Base-by-base conservation (phyloP, 1,140 invertebrate species). In the Heliconius melpomene region DNA sequence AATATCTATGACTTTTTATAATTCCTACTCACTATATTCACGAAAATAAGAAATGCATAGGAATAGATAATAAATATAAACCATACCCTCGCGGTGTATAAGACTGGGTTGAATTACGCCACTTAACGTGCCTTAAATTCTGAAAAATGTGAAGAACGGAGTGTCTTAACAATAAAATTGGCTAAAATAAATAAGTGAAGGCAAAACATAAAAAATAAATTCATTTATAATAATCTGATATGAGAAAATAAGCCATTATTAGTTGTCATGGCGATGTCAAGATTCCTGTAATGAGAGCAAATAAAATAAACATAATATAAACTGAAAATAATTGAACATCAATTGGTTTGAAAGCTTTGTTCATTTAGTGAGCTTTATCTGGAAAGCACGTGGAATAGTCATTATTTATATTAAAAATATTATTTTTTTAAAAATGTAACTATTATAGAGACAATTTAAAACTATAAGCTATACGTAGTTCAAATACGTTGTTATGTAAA, bases 321-420 rank as follows among this genome's bases (percentile, higher is more conserved):
- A 29, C 60, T 66, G 60, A 66, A 29, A 66, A 66, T 66, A 66
- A 66, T 66, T 66, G 60, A 66, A 23, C 54, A 23, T 13, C 54
- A 60, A 66, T 29, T 66, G 60, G 9, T 66, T 29, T 66, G 54
- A 60, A 60, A 52, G 54, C 54, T 23, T 60, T 60, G 9, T 60
- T 60, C n/a, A 60, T 60, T 60, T 66, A 66, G 60, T 11, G 3
- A 23, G 23, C 23, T 23, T 3, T 11, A 13, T 5, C 8, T 26
- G 26, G 23, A 66, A 66, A 52, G 50, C 18, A 20, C 20, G 2
- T 52, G 18, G 2, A 52, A 52, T 52, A 20, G 18, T 52, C 18
- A 52, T 52, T 52, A 52, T 52, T 52, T 52, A 2, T 20, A 52
- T 52, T 52, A 18, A 20, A 20, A 20, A 52, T 6, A 46, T 16